A percentile compares a stretch with the other conserved stretches of the same genome.
These are phyloP conservation scores for Chironomus tentans DNA, from an alignment of 2,888 invertebrate genomes.

Conservation along the genomic window DNA sequence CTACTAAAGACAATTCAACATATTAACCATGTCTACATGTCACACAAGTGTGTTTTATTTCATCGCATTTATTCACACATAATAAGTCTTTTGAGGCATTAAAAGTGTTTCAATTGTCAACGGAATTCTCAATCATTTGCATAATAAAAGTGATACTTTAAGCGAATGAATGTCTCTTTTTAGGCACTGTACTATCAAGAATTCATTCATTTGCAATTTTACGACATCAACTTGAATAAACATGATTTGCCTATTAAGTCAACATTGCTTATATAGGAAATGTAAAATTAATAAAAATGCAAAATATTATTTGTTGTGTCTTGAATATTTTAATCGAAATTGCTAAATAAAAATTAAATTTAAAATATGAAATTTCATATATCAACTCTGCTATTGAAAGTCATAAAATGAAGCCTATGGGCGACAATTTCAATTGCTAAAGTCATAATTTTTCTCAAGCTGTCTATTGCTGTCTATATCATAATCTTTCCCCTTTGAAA, in stretches of 20 bases:
- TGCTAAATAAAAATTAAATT: too few species aligned
- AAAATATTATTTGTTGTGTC: too few species aligned
- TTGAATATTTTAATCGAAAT: too few species aligned
- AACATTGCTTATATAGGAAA: too few species aligned
- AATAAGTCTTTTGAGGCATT: constrained; percentile 11
- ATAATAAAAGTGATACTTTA: neutral
- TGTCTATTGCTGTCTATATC: too few species aligned
- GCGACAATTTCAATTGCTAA: neutral
- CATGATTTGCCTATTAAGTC: too few species aligned
- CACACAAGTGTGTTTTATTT: neutral
- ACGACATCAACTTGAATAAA: neutral
- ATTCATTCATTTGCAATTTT: constrained; percentile 1
- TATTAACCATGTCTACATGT: too few species aligned
- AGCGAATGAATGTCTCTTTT: neutral
- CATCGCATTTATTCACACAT: neutral
- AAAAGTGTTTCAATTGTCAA: constrained; percentile 14
- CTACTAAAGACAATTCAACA: too few species aligned
- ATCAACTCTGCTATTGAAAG: too few species aligned
- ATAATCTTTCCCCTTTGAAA: too few species aligned
- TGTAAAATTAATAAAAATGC: neutral
- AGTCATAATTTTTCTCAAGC: too few species aligned
- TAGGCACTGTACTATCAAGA: neutral
- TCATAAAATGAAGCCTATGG: neutral
- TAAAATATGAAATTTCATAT: too few species aligned
- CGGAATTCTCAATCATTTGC: constrained; percentile 2